A percentile compares a stretch with the other conserved stretches of the same genome.
These are phyloP conservation scores for Dolichallabes microphthalmus DNA, from an alignment of 2,113 vertebrate species.

Conservation along the genomic window DNA sequence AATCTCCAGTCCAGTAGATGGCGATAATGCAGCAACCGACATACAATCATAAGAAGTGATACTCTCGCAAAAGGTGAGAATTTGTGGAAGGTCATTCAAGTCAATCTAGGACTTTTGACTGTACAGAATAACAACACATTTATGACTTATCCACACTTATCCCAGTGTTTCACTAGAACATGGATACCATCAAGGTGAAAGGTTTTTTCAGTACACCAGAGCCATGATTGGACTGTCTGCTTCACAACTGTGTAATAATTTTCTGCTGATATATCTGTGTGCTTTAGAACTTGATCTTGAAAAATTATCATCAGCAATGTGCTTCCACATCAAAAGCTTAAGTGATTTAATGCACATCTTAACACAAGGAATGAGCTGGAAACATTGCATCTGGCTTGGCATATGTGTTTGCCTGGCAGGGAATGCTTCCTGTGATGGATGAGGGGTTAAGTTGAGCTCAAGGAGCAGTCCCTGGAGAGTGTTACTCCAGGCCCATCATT, in stretches of 20 bases:
- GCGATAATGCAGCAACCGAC: too few species aligned
- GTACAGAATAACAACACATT: too few species aligned
- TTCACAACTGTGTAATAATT: background rate
- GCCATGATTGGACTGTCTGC: too few species aligned
- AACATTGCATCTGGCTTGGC: background rate
- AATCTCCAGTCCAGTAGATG: too few species aligned
- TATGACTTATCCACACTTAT: too few species aligned
- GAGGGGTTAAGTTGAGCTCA: constrained; percentile 35
- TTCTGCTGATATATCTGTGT: background rate
- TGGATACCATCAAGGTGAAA: too few species aligned
- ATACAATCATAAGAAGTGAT: too few species aligned
- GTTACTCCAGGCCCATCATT: constrained; percentile 14
- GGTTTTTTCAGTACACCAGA: too few species aligned
- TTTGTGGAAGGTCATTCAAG: too few species aligned
- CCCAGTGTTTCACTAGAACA: too few species aligned
- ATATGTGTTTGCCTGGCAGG: constrained; percentile 8
- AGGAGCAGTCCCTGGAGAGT: constrained; percentile 20
- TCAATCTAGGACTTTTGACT: too few species aligned
- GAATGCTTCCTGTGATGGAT: constrained; percentile 30
- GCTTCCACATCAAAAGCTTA: background rate
- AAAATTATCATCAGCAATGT: background rate
- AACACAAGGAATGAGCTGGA: background rate
- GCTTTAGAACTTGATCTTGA: background rate
- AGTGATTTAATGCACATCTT: background rate
- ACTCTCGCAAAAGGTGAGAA: too few species aligned